phyloP scores from a whole-genome alignment of 2,888 invertebrate species.

The Cremastobaeus sp. region DNA sequence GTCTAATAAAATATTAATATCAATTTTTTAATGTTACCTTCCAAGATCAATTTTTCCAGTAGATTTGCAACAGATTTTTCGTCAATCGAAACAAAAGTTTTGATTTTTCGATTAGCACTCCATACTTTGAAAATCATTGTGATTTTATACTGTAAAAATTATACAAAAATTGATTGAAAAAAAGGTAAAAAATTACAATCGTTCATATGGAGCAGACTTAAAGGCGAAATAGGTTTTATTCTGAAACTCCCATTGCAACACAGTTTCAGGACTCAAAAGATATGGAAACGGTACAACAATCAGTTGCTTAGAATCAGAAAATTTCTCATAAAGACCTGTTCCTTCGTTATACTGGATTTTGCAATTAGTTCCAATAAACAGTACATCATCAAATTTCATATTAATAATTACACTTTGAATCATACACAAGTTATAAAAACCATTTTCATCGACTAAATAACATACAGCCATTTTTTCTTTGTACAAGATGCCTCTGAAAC shows the following conservation, averaged over 20 bases:
- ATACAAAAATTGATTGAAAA: not conserved
- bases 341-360: conserved; percentile 23
- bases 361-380: conserved; percentile 30
- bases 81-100: conserved; percentile 3
- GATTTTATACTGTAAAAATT: conserved; percentile 7
- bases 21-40: conserved; percentile 10
- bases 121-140: conserved; percentile 18
- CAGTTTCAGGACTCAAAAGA: conserved; percentile 15
- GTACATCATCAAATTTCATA: conserved; percentile 9
- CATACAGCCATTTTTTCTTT: conserved; percentile 20
- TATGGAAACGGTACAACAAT: conserved; percentile 7
- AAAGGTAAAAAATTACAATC: conserved; percentile 3
- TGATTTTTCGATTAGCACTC: conserved; percentile 1
- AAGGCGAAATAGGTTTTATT: conserved; percentile 5
- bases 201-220: conserved; percentile 16
- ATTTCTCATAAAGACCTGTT: conserved; percentile 8
- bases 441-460: conserved; percentile 13
- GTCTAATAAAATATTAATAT: not conserved
- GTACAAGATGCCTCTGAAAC: conserved; percentile 10
- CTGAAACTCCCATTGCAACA: conserved; percentile 1
- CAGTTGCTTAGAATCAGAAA: conserved; percentile 8
- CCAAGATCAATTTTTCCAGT: not conserved
- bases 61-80: not conserved
- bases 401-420: conserved; percentile 17
- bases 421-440: conserved; percentile 23